phyloP scores from a whole-genome alignment of 2,113 vertebrate genomes.

The Piaya cayana region DNA sequence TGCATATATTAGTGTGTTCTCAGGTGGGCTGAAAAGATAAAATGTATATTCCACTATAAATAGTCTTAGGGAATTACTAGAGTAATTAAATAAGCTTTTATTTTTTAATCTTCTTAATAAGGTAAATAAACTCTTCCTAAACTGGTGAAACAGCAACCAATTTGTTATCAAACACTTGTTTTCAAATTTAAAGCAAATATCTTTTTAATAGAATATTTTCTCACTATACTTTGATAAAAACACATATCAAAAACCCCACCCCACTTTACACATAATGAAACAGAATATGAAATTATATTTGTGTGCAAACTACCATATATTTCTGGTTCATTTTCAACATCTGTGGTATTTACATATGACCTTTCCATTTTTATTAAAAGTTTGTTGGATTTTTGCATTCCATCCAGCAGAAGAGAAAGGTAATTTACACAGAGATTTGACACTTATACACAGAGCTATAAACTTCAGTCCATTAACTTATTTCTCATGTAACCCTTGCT shows the following conservation, averaged over 20 bases:
- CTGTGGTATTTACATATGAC: constrained; percentile 80
- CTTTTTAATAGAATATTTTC: constrained; percentile 55
- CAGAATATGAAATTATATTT: constrained; percentile 66
- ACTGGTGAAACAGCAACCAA: constrained; percentile 48
- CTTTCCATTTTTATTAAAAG: constrained; percentile 83
- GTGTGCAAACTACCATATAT: constrained; percentile 68
- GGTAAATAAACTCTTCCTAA: constrained; percentile 51
- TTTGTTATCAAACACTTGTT: constrained; percentile 54
- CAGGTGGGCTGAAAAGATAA: background rate
- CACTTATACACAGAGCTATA: constrained; percentile 77
- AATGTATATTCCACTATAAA: background rate
- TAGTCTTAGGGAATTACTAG: background rate
- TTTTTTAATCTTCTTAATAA: constrained; percentile 35
- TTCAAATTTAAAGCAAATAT: constrained; percentile 50
- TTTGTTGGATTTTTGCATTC: constrained; percentile 82
- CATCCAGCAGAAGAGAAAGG: constrained; percentile 73
- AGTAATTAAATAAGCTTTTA: constrained; percentile 51
- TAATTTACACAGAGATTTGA: constrained; percentile 82
- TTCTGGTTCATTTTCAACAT: constrained; percentile 76
- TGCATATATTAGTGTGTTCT: background rate
- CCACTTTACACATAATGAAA: constrained; percentile 59
- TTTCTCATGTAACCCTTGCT: constrained; percentile 76
- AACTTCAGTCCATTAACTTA: constrained; percentile 78
- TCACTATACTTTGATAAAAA: background rate
- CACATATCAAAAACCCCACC: background rate